Base-by-base conservation (phyloP, 1,140 invertebrate genomes). In the Caenorhabditis latens region DNA sequence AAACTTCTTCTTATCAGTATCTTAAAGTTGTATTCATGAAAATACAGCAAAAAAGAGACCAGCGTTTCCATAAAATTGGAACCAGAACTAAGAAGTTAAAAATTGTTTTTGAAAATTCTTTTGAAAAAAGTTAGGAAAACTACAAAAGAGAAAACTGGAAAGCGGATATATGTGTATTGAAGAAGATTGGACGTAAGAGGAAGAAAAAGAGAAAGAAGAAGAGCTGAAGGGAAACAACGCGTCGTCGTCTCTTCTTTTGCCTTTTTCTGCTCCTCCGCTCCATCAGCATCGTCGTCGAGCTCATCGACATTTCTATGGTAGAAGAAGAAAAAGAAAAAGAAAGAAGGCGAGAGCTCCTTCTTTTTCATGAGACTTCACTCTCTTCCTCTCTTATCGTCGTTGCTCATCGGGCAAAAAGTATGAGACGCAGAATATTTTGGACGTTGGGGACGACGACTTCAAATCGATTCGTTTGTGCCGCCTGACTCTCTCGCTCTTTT, bases 391-490 rank as follows among this genome's bases (percentile, higher is more conserved):
- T 79, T 79, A 79, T 79, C 71, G 71, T 50, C 71, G 46, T 50
- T 79, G 71, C 71, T 79, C 71, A 79, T 79, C 71, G 71, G 43
- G 19, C 71, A 42, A 71, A 71, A 71, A 71, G 65, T 71, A 16
- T 43, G 65, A 79, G 71, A 79, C 71, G 71, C 71, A 79, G 71
- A 79, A 79, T 79, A 79, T 50, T 79, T 50, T 79, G 71, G 71
- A 79, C 43, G 71, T 24, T 32, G 71, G 21, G 21, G 43, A 79
- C 71, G 43, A 79, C 71, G 71, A 79, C 71, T 48, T 79, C 71
- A 79, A 79, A 79, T 79, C 71, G 71, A 79, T 79, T 79, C 46
- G 13, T 19, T 46, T 13, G 65, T 13, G 40, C 71, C 71, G 71
- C 71, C 71, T 79, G 21, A 79, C 71, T 79, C 71, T 79, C 46